phyloP scores from a whole-genome alignment of 2,888 invertebrate species.

The Drosophila yooni region DNA sequence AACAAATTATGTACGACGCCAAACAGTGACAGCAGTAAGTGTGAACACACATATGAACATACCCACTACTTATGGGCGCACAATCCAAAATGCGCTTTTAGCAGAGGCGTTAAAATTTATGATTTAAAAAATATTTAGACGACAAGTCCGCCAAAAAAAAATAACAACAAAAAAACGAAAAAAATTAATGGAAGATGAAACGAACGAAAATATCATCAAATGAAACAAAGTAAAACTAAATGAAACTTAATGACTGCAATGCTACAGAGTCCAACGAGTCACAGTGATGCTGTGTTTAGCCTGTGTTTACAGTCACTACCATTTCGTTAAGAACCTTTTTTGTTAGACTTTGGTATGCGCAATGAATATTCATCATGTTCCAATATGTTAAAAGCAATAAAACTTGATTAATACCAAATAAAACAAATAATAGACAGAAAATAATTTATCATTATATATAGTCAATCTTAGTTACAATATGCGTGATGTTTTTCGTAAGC shows the following conservation, averaged over 20 bases:
- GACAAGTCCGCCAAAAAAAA: neutral
- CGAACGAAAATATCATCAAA: neutral
- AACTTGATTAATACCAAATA: neutral
- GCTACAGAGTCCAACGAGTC: constrained; percentile 4
- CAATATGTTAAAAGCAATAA: neutral
- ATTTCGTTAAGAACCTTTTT: neutral
- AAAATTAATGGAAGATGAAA: constrained; percentile 2
- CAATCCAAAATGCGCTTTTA: constrained; percentile 24
- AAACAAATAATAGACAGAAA: neutral
- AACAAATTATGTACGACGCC: constrained; percentile 46
- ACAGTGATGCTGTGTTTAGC: constrained; percentile 18
- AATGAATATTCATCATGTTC: neutral
- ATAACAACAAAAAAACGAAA: neutral
- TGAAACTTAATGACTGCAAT: constrained; percentile 19
- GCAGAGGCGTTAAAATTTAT: constrained; percentile 61
- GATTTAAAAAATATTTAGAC: constrained; percentile 22
- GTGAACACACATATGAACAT: neutral
- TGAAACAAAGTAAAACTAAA: constrained; percentile 23
- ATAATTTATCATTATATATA: neutral
- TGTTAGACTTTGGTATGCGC: too few relatives aligned
- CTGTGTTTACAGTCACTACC: constrained; percentile 15
- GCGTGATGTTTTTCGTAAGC: neutral
- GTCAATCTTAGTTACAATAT: neutral
- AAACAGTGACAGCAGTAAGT: constrained; percentile 56
- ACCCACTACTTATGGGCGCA: constrained; percentile 12